Evolutionary conservation across 2,888 invertebrate species (phyloP), one percentile per base, ranked within the genome.

Genomic region (Synanthedon myopaeformis): DNA sequence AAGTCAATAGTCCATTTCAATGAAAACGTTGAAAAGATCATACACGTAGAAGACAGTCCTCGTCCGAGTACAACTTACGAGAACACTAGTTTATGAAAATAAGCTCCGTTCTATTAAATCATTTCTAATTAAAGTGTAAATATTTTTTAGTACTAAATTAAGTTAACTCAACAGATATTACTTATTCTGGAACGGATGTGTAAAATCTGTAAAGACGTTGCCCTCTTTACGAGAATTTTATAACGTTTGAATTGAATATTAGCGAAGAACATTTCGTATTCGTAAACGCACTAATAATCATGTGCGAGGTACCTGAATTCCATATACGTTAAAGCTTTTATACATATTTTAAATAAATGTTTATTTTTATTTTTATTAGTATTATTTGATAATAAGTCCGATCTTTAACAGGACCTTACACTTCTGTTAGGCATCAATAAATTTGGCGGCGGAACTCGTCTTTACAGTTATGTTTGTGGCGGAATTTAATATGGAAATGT

Each of bases 1-100:
- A 89, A 89, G 67, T 87, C 89, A 3, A 82, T 86, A 1, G 89
- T 90, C 6, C 89, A 86, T 1, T 90, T 90, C 60, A 89, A 89
- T 66, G 89, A 89, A 65, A 84, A 88, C 42, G 89, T 89, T 41
- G 88, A 89, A 65, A 86, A 81, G 58, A 84, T 87, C 49, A 82
- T 87, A 54, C 83, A 88, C 58, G 79, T 89, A 11, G 86, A 89
- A 64, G 84, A 89, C 56, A 72, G 68, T 52, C 67, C 70, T 12
- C 19, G 23, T 5, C 23, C 49, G 14, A 13, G 13, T 45, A 12
- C 45, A 13, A 8, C 45, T n/a, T n/a, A n/a, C 45, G 14, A 45
- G 14, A 12, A 13, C 14, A 45, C 45, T 45, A 45, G 45, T 45
- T 45, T 45, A 45, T 45, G 14, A 45, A 14, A 14, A 12, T 45